Percentiles rank a stretch among this genome's conserved stretches.
Evolutionary conservation across 2,888 invertebrate genomes (phyloP).

Genomic region (Cephonodes hylas): DNA sequence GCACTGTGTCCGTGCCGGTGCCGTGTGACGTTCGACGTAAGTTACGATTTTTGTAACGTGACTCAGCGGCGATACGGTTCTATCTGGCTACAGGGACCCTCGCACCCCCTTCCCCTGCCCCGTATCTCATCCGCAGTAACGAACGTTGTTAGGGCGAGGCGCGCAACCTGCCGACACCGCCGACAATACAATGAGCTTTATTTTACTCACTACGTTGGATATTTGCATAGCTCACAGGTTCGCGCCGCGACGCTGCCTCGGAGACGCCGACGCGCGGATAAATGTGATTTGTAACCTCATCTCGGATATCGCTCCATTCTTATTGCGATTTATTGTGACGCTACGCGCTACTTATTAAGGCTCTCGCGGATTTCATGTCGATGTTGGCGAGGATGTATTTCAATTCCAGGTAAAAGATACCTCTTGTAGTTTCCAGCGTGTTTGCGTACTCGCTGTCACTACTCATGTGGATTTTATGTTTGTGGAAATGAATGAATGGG

Average conservation of each 20-base stretch:
- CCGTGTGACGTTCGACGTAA: background rate
- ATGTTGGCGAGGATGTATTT: too few relatives aligned
- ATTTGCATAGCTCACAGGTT: background rate
- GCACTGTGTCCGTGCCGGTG: background rate
- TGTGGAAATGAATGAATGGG: too few relatives aligned
- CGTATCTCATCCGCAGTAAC: background rate
- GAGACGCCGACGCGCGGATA: background rate
- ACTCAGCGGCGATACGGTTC: slow-evolving; percentile 6
- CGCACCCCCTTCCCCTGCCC: background rate
- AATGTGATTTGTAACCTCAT: slow-evolving; percentile 1
- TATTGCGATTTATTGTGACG: background rate
- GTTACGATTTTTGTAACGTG: slow-evolving; percentile 7
- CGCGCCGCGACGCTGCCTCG: background rate
- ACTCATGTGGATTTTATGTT: too few relatives aligned
- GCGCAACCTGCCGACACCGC: slow-evolving; percentile 5
- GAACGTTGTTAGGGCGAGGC: background rate
- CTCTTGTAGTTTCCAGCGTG: background rate
- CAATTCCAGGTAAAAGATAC: background rate
- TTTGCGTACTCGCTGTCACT: too few relatives aligned
- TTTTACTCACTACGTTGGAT: background rate
- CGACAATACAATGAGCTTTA: slow-evolving; percentile 2
- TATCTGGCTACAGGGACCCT: background rate
- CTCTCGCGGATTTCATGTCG: background rate
- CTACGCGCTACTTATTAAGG: background rate
- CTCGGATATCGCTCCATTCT: background rate